These are phyloP conservation scores for Syrphus vitripennis DNA, from an alignment of 2,888 invertebrate species.

Conservation along the genomic window DNA sequence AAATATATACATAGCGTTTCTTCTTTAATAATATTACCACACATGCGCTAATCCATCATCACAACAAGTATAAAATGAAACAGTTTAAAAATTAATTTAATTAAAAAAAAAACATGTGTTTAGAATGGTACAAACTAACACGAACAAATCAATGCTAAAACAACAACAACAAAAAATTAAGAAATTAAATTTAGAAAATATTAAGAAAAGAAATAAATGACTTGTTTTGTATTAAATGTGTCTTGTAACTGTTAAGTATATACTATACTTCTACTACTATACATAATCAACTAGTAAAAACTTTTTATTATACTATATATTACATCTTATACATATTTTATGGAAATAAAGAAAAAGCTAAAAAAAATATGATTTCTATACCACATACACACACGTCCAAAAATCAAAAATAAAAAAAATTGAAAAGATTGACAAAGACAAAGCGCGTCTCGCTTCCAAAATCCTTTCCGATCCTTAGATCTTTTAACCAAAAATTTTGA, in stretches of 20 bases:
- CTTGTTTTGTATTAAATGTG: slow-evolving; percentile 68
- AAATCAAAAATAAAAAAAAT: slow-evolving; percentile 27
- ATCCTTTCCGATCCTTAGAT: slow-evolving; percentile 63
- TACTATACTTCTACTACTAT: slow-evolving; percentile 66
- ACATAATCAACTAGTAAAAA: slow-evolving; percentile 66
- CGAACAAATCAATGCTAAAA: slow-evolving; percentile 52
- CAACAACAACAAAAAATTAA: slow-evolving; percentile 4
- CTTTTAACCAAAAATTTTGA: slow-evolving; percentile 3
- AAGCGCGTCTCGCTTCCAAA: slow-evolving; percentile 52
- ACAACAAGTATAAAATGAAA: slow-evolving; percentile 37
- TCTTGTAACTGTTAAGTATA: slow-evolving; percentile 70
- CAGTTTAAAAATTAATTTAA: slow-evolving; percentile 12
- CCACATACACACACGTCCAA: slow-evolving; percentile 59
- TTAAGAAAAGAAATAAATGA: slow-evolving; percentile 30
- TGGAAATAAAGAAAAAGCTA: slow-evolving; percentile 14
- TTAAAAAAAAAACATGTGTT: slow-evolving; percentile 20
- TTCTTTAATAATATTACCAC: slow-evolving; percentile 23
- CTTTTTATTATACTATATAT: slow-evolving; percentile 53
- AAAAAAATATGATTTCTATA: slow-evolving; percentile 47
- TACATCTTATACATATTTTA: slow-evolving; percentile 58
- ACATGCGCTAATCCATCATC: slow-evolving; percentile 43
- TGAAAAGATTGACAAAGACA: slow-evolving; percentile 30
- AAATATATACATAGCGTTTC: slow-evolving; percentile 18
- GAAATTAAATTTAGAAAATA: slow-evolving; percentile 17
- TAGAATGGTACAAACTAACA: slow-evolving; percentile 65